Conservation (phyloP, 53 echinoderm and acorn worm genomes). For the Holothuria leucospilota region DNA sequence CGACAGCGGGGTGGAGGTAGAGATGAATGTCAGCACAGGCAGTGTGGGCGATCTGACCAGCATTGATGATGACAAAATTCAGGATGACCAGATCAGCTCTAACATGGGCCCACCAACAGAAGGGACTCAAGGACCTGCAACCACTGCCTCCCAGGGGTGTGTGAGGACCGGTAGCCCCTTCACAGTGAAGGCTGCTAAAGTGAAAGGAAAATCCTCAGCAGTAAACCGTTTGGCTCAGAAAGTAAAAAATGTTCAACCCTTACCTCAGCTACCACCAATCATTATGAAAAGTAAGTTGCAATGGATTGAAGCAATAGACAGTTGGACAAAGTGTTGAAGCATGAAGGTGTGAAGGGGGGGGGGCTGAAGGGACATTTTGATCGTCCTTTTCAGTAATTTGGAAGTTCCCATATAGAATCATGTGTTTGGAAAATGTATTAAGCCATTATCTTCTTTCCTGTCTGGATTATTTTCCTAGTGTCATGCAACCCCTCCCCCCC, state of each 20-base stretch:
- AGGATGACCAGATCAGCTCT: conserved; percentile 94
- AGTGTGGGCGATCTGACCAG: conserved; percentile 86
- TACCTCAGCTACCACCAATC: conserved; percentile 84
- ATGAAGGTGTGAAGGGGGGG: no score
- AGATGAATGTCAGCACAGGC: conserved; percentile 90
- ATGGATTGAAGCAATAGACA: not conserved
- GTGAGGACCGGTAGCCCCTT: conserved; percentile 77
- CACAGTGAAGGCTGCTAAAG: conserved; percentile 68
- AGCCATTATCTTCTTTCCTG: no score
- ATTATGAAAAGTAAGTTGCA: conserved; percentile 50
- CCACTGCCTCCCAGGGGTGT: conserved; percentile 53
- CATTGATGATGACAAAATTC: conserved; percentile 92
- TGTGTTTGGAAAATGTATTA: no score
- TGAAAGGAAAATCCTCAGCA: conserved; percentile 59
- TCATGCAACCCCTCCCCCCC: no score
- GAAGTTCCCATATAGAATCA: no score
- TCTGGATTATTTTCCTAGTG: no score
- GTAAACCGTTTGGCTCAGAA: conserved; percentile 82
- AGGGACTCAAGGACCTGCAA: conserved; percentile 44
- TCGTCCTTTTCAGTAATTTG: no score
- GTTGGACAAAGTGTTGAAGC: no score
- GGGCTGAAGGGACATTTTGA: no score
- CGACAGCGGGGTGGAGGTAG: conserved; percentile 96
- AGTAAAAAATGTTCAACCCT: conserved; percentile 69
- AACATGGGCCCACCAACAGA: conserved; percentile 73